phyloP scores from a whole-genome alignment of 2,797 vertebrate genomes.

The Erpetoichthys calabaricus region DNA sequence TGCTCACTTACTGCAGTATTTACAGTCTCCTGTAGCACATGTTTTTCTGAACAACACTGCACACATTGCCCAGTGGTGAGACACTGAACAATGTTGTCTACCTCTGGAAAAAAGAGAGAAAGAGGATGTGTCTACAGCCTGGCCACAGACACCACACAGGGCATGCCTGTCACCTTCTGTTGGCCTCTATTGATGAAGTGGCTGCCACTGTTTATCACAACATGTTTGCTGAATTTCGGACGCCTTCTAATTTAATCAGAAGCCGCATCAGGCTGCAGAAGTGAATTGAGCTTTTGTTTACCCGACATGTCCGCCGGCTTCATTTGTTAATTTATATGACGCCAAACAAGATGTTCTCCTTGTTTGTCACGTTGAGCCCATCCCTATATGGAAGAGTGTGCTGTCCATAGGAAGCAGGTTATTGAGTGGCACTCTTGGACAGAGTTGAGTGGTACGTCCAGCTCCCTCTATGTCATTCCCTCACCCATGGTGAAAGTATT shows the following conservation, averaged over 20 bases:
- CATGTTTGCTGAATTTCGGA: slow-evolving; percentile 32
- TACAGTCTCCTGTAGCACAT: too few relatives aligned
- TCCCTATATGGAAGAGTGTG: slow-evolving; percentile 13
- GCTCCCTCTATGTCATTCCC: background rate
- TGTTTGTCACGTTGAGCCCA: slow-evolving; percentile 49
- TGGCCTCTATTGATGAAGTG: slow-evolving; percentile 16
- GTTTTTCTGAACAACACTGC: too few relatives aligned
- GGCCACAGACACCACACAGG: too few relatives aligned
- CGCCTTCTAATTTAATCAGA: slow-evolving; percentile 59
- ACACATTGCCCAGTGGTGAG: too few relatives aligned
- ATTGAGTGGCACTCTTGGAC: background rate
- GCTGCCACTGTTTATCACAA: slow-evolving; percentile 19
- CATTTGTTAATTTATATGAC: slow-evolving; percentile 59
- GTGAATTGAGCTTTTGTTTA: slow-evolving; percentile 46
- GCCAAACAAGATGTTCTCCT: slow-evolving; percentile 63
- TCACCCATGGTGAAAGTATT: background rate
- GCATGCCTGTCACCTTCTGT: slow-evolving; percentile 19
- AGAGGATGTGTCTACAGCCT: too few relatives aligned
- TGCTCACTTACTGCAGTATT: too few relatives aligned
- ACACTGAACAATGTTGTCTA: too few relatives aligned
- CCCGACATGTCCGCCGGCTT: slow-evolving; percentile 44
- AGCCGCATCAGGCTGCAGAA: slow-evolving; percentile 41
- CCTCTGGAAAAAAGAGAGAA: too few relatives aligned
- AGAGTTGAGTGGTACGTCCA: background rate
- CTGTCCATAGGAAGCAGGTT: too few relatives aligned